phyloP scores from a whole-genome alignment of 2,888 invertebrate species.

The Phortica okadai region DNA sequence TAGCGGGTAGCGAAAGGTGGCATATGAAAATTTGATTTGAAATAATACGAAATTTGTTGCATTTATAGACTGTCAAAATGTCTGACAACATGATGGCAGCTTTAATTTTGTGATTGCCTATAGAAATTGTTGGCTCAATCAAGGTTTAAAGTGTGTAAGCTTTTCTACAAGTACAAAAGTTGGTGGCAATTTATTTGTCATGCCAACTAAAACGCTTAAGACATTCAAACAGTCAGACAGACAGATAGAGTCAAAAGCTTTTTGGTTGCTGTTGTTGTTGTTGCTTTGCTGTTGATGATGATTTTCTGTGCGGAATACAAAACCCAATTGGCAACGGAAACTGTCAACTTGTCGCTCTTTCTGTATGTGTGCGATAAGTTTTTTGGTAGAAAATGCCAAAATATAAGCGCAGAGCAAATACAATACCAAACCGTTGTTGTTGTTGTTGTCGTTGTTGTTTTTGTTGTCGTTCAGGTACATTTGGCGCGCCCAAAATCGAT shows the following conservation, averaged over 20 bases:
- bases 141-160: too few relatives aligned
- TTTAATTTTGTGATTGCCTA: not conserved
- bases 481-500: slow-evolving; percentile 34
- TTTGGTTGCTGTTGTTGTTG: too few relatives aligned
- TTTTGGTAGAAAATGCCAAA: not conserved
- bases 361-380: not conserved
- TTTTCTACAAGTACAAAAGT: not conserved
- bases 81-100: slow-evolving; percentile 10
- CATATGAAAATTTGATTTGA: too few relatives aligned
- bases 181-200: slow-evolving; percentile 36
- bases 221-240: not conserved
- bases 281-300: not conserved
- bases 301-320: not conserved
- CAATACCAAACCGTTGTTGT: slow-evolving; percentile 7
- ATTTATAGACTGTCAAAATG: not conserved
- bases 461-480: not conserved
- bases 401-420: not conserved
- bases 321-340: slow-evolving; percentile 12
- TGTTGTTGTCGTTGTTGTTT: not conserved
- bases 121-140: not conserved
- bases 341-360: slow-evolving; percentile 8
- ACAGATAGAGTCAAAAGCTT: not conserved
- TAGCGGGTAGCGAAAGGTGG: too few relatives aligned
- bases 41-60: not conserved
- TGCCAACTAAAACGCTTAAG: slow-evolving; percentile 34